Evolutionary conservation across 2,113 vertebrate genomes (phyloP), one percentile per base, ranked within the genome.

Genomic region (Sylvia atricapilla): DNA sequence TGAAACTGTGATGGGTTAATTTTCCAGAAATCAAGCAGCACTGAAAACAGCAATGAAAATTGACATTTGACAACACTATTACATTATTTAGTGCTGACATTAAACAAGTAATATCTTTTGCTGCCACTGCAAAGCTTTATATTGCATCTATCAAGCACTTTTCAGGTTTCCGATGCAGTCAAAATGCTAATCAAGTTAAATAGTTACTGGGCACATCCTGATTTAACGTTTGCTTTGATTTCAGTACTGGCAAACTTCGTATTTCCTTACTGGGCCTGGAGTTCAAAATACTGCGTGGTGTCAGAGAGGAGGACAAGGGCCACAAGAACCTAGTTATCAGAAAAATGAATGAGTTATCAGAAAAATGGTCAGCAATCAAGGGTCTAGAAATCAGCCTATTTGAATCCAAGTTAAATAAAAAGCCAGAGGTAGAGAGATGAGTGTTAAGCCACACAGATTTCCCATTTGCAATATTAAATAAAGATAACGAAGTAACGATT

Each of bases 1-100:
- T 92, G 52, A 60, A 78, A 63, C 50, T 49, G 10, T 31, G 56
- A 88, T 87, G 41, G 64, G 90, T 93, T 92, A 90, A 95, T 96
- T 93, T 96, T 93, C 59, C 58, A 88, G 92, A 68, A 92, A 90
- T 92, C 85, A 84, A 87, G 58, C 28, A 68, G 53, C 64, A 50
- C 72, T 74, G 76, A 90, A 95, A 93, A 67, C 41, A 94, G 92
- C 92, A 95, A 70, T 84, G 91, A 96, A 97, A 96, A 90, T 64
- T 93, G 94, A 94, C 87, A 94, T 95, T 96, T 96, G 90, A 91
- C 92, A 94, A 92, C 47, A 50, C 60, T 39, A 96, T 74, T 84
- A 86, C 67, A 77, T 95, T 95, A 94, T 92, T 90, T 96, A 97
- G 91, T 68, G 91, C 94, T 94, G 93, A 70, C 88, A 95, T 96